Base-by-base conservation (phyloP, 2,113 vertebrate genomes). In the Pelusios castaneus region DNA sequence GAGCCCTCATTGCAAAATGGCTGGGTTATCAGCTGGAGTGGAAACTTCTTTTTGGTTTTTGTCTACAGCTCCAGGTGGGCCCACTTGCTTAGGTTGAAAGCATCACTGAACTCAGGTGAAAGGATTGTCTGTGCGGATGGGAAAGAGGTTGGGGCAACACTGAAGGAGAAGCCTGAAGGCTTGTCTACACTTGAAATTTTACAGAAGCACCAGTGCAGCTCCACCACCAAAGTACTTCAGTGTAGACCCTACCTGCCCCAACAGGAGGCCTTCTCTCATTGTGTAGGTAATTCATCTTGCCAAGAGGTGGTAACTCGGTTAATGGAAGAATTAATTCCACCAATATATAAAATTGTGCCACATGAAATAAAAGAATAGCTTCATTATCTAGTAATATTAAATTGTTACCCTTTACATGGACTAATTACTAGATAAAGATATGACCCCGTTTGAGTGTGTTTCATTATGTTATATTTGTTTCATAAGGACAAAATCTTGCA, bases 291-390 rank as follows among this genome's bases (percentile, higher is more conserved):
- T 8, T 31, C 34, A 67, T 34, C 60, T n/a, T 16, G 31, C 31
- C 34, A 31, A 63, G 60, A n/a, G 16, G 31, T 9, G 60, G 60
- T n/a, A 67, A 7, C 31, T n/a, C 17, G 60, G 31, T n/a, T 67
- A 16, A n/a, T 67, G 60, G 60, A 67, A 67, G 31, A 79, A 80
- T 63, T 47, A 38, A 79, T 3, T 56, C 31, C 3, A 80, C 56
- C 17, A 89, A 27, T 8, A 21, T 0, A 0, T 2, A 3, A 2
- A 41, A 38, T 19, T 80, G n/a, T 67, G 14, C 51, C 7, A 77
- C 24, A 34, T 70, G 31, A 4, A 27, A 24, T 58, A 51, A 5
- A 77, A 77, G 6, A 83, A 17, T 19, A 76, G 25, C 34, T 80
- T 41, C 63, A 1, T 11, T 67, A 24, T 8, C 82, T 55, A 25